phyloP scores from a whole-genome alignment of 2,888 invertebrate species.

The Loripinus fragilis region DNA sequence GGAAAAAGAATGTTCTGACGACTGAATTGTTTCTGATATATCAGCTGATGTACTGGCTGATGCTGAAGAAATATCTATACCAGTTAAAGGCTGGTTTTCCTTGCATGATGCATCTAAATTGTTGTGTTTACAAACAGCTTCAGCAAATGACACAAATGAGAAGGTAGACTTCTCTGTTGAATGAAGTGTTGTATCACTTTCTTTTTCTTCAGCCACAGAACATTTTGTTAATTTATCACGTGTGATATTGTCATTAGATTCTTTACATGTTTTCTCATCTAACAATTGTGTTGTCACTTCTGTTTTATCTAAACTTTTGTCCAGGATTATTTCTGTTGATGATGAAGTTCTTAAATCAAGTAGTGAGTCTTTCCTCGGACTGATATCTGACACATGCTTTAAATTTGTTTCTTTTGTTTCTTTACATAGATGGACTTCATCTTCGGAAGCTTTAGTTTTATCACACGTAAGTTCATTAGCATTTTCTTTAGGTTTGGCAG shows the following conservation, averaged over 20 bases:
- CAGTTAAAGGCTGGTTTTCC: background rate
- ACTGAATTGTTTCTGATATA: background rate
- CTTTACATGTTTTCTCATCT: background rate
- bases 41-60: no score
- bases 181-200: background rate
- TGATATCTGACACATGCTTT: background rate
- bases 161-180: background rate
- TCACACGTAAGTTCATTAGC: background rate
- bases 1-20: background rate
- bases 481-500: background rate
- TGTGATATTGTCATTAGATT: background rate
- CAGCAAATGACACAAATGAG: background rate
- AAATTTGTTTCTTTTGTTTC: background rate
- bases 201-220: background rate
- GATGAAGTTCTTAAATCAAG: background rate
- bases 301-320: background rate
- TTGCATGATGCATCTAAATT: background rate
- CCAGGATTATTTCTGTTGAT: background rate
- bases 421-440: no score
- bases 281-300: background rate
- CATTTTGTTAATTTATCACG: background rate
- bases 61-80: background rate
- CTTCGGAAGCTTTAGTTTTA: background rate
- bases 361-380: background rate
- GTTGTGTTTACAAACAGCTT: constrained; percentile 1